Evolutionary conservation across 2,888 invertebrate genomes (phyloP).

Genomic region (Apomyelois bistriatella): DNA sequence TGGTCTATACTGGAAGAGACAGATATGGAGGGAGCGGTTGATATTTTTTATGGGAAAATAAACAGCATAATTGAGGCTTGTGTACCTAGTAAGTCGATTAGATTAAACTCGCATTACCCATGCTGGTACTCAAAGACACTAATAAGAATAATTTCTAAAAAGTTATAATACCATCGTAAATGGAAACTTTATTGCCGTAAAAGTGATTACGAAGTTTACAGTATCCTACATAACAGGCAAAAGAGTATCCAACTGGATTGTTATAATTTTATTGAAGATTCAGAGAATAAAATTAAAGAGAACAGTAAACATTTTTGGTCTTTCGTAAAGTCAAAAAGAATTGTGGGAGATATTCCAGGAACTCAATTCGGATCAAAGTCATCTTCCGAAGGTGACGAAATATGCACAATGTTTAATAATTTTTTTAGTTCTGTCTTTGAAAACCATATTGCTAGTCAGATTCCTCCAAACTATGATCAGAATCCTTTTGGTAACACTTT

Average conservation of each 20-base stretch:
- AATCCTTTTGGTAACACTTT: not conserved
- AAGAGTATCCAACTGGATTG: not conserved
- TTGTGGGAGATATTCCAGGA: not conserved
- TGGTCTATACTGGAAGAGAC: not conserved
- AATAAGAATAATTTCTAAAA: not conserved
- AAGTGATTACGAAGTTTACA: no score
- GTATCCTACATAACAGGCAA: no score
- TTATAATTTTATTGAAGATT: not conserved
- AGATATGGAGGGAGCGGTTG: not conserved
- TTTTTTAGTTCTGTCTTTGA: not conserved
- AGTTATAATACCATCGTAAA: not conserved
- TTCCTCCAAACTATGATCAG: not conserved
- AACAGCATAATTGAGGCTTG: not conserved
- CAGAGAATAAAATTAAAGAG: not conserved
- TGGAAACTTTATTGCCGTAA: no score
- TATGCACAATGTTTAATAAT: not conserved
- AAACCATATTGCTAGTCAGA: no score
- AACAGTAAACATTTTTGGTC: not conserved
- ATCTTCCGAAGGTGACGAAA: not conserved
- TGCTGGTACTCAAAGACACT: not conserved
- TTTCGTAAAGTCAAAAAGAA: not conserved
- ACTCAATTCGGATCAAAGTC: not conserved
- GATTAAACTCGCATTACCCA: not conserved
- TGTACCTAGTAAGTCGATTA: not conserved
- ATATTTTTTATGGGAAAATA: not conserved